These are phyloP conservation scores for Sepioteuthis lessoniana DNA, from an alignment of 2,888 invertebrate species.

Conservation along the genomic window DNA sequence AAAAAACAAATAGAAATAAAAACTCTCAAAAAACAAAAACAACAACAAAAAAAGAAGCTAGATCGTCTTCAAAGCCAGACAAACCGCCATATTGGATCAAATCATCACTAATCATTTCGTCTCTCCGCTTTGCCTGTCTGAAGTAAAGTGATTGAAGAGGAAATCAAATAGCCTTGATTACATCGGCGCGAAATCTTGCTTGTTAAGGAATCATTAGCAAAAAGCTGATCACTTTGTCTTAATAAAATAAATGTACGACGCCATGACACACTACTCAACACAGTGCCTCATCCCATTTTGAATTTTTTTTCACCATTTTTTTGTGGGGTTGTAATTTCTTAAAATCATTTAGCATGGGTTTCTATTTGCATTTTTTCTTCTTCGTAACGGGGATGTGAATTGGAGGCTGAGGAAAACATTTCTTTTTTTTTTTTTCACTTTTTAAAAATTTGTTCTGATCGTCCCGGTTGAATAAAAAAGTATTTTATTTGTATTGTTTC, in stretches of 20 bases:
- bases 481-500: no score
- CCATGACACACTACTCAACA: background rate
- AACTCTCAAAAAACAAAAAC: background rate
- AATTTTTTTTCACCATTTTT: background rate
- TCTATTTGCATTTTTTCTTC: background rate
- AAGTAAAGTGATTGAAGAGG: background rate
- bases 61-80: background rate
- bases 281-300: background rate
- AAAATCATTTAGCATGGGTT: background rate
- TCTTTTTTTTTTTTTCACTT: no score
- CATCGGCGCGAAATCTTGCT: background rate
- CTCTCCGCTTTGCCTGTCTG: background rate
- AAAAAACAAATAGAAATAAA: background rate
- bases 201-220: conserved; percentile 15
- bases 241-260: background rate
- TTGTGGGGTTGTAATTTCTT: background rate
- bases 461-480: no score
- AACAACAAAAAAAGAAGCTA: background rate
- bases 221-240: background rate
- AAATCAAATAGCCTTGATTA: background rate
- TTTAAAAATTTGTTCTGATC: no score
- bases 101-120: background rate
- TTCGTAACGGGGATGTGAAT: background rate
- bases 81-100: background rate
- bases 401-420: no score